Conservation (phyloP, 2,888 invertebrate species). For the Andrena bucephala region DNA sequence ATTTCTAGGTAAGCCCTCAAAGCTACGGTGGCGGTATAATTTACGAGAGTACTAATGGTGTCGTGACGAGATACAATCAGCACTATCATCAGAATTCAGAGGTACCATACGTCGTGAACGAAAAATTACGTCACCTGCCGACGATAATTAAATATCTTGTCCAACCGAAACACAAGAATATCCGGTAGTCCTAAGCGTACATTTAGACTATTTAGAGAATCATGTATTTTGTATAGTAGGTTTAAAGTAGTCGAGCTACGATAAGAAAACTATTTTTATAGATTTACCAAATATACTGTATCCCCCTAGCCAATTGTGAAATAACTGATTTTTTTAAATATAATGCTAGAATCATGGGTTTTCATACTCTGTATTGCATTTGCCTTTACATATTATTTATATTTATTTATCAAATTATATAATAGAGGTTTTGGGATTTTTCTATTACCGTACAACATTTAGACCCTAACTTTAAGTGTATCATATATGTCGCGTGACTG, state of each 20-base stretch:
- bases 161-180: slow-evolving; percentile 77
- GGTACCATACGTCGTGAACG: slow-evolving; percentile 81
- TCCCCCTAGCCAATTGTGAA: slow-evolving; percentile 31
- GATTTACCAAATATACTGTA: slow-evolving; percentile 47
- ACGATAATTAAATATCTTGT: slow-evolving; percentile 85
- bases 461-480: too few species aligned
- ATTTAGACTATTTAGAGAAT: slow-evolving; percentile 49
- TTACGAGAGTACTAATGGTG: slow-evolving; percentile 77
- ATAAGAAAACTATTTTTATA: slow-evolving; percentile 56
- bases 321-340: slow-evolving; percentile 53
- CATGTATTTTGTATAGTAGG: slow-evolving; percentile 64
- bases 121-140: slow-evolving; percentile 85
- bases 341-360: slow-evolving; percentile 34
- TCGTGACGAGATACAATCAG: slow-evolving; percentile 76
- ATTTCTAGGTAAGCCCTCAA: slow-evolving; percentile 75
- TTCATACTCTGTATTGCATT: slow-evolving; percentile 21
- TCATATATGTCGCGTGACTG: too few species aligned
- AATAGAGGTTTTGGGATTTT: background rate
- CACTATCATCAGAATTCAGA: slow-evolving; percentile 77
- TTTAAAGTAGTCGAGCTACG: slow-evolving; percentile 46
- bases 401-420: background rate
- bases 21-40: slow-evolving; percentile 77
- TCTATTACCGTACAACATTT: too few species aligned
- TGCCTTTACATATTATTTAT: background rate
- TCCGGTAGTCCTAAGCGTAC: slow-evolving; percentile 73